Evolutionary conservation across 2,797 vertebrate species (phyloP), one percentile per base, ranked within the genome.

Genomic region (Melanotaenia maccullochi): DNA sequence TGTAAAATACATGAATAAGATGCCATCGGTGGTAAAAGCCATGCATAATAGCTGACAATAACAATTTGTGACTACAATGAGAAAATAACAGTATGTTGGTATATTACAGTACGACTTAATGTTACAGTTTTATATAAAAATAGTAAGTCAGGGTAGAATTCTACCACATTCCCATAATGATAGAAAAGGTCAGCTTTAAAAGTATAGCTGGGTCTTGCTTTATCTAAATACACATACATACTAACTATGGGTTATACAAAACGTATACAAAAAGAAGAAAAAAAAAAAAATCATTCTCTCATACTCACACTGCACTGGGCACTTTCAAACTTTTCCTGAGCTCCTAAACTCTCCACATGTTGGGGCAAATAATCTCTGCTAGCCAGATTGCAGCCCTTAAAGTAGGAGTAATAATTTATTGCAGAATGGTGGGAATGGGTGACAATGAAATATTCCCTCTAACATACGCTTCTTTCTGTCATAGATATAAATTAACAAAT

Each of bases 321-420:
- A 89, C 87, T 90, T 92, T 85, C 89, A 91, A 87, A 93, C 85
- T 83, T 89, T 92, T 94, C 94, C 94, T 95, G 95, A 95, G 93
- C 92, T 93, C 87, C 85, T 87, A 59, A 89, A 88, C 84, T 92
- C 81, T 88, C 79, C 72, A 86, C 84, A 86, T 80, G 88, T 79
- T 85, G 84, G 91, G 91, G 81, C 84, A 89, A 90, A 88, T 90
- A 93, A 92, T 91, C 90, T 92, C 92, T 92, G 61, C 66, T 88
- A 79, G 91, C 89, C 81, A 81, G 84, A 84, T 84, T 87, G 84
- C 88, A 94, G 93, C 93, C 94, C 93, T 94, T 91, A 83, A 86
- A 76, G 44, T 75, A 89, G 85, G 79, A 88, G 81, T 89, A 90
- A 90, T 79, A 90, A 87, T 91, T 88, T 90, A 89, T 90, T 91